Evolutionary conservation across 2,113 vertebrate genomes (phyloP), one percentile per base, ranked within the genome.

Genomic region (Labeo catla): DNA sequence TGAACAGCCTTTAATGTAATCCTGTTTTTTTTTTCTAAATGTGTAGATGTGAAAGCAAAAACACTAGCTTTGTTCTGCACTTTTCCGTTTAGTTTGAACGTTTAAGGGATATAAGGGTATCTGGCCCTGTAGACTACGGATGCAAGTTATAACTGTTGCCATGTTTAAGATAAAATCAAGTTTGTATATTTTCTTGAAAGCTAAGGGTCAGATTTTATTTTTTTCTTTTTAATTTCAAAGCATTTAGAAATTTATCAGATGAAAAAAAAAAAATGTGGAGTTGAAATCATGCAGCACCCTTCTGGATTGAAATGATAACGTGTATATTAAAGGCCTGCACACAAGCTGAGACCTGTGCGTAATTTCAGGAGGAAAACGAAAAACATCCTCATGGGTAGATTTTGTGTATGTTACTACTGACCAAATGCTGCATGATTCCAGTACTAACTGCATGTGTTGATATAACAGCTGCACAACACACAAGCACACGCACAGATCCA

Each of bases 381-480:
- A 78, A 49, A 19, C 88, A 92, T 94, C 89, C 90, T 92, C 73
- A 23, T 50, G 91, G 88, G 77, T 78, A 21, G 74, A 84, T 87
- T 83, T 87, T 87, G 86, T 87, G 90, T 93, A 90, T 94, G 94
- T 92, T 92, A 93, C 92, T 95, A 94, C 92, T 96, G 95, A 96
- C 92, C 93, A 96, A 94, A 96, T 94, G 92, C 95, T 96, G 97
- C 97, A 97, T 97, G 97, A 93, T 91, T 90, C 94, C 85, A 66
- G 91, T 96, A 95, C 93, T 95, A 94, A 95, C 95, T 96, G 97
- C 97, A 97, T 97, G 96, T 96, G 95, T 95, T 96, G 95, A 86
- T 93, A 87, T 94, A 93, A 91, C 87, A 90, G 76, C 84, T 92
- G 88, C 89, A 90, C 59, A 87, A 72, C 88, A 89, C 84, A 85